Conservation (phyloP, 2,888 invertebrate genomes). For the Eupithecia abbreviata region DNA sequence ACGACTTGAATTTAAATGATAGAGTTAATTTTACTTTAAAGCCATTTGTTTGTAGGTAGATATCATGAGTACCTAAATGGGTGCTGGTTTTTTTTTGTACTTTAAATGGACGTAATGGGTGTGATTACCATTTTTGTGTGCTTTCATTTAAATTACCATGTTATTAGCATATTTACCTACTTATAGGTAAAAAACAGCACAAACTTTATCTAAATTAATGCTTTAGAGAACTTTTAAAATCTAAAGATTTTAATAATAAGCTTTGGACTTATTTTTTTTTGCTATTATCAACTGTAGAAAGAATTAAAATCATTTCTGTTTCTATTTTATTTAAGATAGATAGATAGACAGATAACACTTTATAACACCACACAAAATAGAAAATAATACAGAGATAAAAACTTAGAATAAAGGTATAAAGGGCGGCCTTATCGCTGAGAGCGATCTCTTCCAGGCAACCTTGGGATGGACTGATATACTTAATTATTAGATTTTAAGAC, state of each 20-base stretch:
- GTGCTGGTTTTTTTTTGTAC: constrained; percentile 26
- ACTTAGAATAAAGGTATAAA: no score
- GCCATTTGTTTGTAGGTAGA: background rate
- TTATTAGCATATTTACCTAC: background rate
- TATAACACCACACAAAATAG: no score
- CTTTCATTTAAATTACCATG: constrained; percentile 19
- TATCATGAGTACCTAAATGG: background rate
- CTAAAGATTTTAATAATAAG: background rate
- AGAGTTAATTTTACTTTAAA: background rate
- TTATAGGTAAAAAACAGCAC: background rate
- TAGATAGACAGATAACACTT: no score
- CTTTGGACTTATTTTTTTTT: background rate
- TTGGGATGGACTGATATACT: no score
- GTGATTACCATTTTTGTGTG: constrained; percentile 12
- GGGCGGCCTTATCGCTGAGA: no score
- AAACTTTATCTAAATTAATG: background rate
- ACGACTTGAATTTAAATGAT: background rate
- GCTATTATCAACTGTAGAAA: background rate
- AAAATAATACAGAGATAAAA: no score
- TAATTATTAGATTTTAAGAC: no score
- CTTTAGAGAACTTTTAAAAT: background rate
- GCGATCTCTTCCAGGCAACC: no score
- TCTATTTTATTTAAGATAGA: no score
- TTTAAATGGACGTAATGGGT: background rate
- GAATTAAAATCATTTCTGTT: no score